Evolutionary conservation across 2,888 invertebrate genomes (phyloP), one percentile per base, ranked within the genome.

Genomic region (Epinotia demarniana): DNA sequence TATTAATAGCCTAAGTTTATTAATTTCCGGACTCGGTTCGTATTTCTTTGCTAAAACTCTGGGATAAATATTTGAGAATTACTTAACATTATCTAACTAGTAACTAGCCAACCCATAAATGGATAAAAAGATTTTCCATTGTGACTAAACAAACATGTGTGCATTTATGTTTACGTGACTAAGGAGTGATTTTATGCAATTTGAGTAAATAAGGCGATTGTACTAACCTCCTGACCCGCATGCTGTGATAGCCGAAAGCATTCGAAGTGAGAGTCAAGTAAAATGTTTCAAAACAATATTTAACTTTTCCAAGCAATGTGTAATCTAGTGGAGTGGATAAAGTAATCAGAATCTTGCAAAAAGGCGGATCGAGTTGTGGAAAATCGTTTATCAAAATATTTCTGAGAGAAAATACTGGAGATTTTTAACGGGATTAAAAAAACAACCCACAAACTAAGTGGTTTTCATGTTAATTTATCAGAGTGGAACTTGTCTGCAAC

Each of bases 261-360:
- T 66, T 13, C 19, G 9, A 61, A 69, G 13, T 46, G 16, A 13
- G 33, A 58, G 39, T 12, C 13, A 39, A 57, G 23, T n/a, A 43
- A 61, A 73, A 23, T 67, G 46, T 67, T 58, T 33, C 13, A 13
- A 58, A 60, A 62, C 63, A 74, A n/a, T 46, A 57, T 63, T 16
- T 11, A n/a, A 27, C 27, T 70, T 63, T 62, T 53, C 33, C 16
- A 74, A 33, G 16, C 49, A 13, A 27, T 46, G 18, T 19, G 55
- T 33, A 63, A 63, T 63, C 46, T 46, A 62, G 18, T 60, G 33
- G 64, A 70, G 64, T 66, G 46, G 23, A 73, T 72, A 58, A 69
- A 64, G 67, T 62, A 76, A 72, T 73, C 33, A 70, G 78, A 78
- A 76, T 70, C 78, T 78, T 43, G 63, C 33, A 67, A 58, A 49